Base-by-base conservation (phyloP, 2,113 vertebrate species). In the Muntiacus reevesi region DNA sequence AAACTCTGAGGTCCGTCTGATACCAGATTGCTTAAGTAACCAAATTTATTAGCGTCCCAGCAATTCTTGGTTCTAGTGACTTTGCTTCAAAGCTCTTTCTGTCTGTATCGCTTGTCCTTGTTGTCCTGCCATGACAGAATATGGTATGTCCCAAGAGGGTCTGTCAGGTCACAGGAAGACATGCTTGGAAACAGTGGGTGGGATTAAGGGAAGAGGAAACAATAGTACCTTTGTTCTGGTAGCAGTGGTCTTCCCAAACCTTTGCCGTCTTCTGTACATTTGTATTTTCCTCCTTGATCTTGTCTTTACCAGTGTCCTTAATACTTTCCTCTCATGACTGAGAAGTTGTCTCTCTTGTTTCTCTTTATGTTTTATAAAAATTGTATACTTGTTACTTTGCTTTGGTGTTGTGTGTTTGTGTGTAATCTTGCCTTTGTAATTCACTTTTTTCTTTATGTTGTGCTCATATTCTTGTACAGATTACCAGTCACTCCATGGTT, bases 261-360 rank as follows among this genome's bases (percentile, higher is more conserved):
- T 76, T 95, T 67, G 43, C 55, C 30, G 27, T 6, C 27, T 86
- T 91, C 64, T 45, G 6, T 86, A 30, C 33, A 10, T 67, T 59
- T 43, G 19, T 36, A 19, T 36, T 87, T 86, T 81, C 52, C 60
- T 54, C 54, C 21, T 71, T 45, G 16, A 89, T 62, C 36, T 45
- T 96, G 4, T 78, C 78, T 17, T 84, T 92, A 9, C 2, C 10
- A 59, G 15, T 36, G 40, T 74, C 25, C 59, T 87, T 15, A 79
- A 8, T 79, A 88, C 30, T 47, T 91, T 82, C 59, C 25, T 96
- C 62, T 92, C 30, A 4, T 87, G 11, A 87, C 47, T n/a, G 59
- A 95, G 67, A 94, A 45, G 40, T 78, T 84, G n/a, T 87, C 81
- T 96, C 4, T 85, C 30, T 95, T 89, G 16, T 9, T 95, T 95